Conservation (phyloP, 2,113 vertebrate species). For the Ptilorrhoa leucosticta region DNA sequence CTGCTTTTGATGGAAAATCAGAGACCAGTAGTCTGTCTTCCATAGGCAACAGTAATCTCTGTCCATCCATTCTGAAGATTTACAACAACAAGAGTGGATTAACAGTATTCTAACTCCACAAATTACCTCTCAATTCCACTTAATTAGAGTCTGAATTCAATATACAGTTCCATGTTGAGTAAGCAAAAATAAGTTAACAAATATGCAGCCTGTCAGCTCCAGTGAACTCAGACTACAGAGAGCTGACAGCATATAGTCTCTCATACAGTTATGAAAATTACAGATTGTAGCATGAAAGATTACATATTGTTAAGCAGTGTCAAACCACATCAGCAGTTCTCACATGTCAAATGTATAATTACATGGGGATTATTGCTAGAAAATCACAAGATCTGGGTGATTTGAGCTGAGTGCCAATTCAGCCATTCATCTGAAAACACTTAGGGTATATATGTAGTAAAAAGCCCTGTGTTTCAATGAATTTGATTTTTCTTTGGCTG, state of each 20-base stretch:
- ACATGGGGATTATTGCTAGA: constrained; percentile 36
- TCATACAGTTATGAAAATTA: constrained; percentile 22
- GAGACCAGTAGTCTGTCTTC: constrained; percentile 23
- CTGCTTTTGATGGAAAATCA: constrained; percentile 19
- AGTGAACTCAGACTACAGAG: constrained; percentile 8
- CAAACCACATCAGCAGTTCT: constrained; percentile 36
- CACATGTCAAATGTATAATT: constrained; percentile 50
- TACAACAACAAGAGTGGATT: constrained; percentile 3
- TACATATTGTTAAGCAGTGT: constrained; percentile 36
- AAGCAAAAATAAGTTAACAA: constrained; percentile 54
- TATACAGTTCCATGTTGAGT: neutral
- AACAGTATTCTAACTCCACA: neutral
- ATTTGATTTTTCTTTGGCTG: neutral
- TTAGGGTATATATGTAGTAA: neutral
- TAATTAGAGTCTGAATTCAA: constrained; percentile 18
- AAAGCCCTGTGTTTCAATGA: neutral
- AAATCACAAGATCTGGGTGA: constrained; percentile 39
- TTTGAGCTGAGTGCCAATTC: constrained; percentile 2
- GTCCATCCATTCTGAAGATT: constrained; percentile 7
- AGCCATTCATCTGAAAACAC: constrained; percentile 11
- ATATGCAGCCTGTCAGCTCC: constrained; percentile 40
- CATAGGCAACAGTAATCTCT: constrained; percentile 5
- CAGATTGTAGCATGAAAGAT: constrained; percentile 50
- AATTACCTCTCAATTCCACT: neutral
- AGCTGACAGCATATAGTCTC: constrained; percentile 12